Conservation (phyloP, 2,797 vertebrate genomes). For the Chlorospingus semifuscus region DNA sequence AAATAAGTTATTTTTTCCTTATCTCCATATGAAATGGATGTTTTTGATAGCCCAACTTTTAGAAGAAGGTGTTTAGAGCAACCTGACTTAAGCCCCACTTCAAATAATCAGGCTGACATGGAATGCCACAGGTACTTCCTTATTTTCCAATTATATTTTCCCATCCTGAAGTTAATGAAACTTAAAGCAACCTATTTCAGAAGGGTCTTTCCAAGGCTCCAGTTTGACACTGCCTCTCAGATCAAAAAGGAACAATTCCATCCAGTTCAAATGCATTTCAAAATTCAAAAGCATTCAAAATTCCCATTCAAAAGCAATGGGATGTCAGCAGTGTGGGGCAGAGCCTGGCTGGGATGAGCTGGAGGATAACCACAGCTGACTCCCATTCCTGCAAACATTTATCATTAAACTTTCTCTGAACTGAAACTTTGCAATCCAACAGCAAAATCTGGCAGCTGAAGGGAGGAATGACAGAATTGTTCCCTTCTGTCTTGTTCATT, state of each 20-base stretch:
- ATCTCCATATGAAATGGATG: background rate
- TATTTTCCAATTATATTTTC: background rate
- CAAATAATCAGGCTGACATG: background rate
- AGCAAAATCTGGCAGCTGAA: constrained; percentile 19
- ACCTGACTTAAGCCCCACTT: background rate
- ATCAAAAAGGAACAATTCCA: constrained; percentile 1
- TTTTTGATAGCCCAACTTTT: background rate
- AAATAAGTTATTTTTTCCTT: background rate
- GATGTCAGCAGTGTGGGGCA: background rate
- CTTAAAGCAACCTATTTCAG: background rate
- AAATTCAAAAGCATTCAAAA: no score
- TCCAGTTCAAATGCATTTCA: background rate
- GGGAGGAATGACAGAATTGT: background rate
- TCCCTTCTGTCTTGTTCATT: background rate
- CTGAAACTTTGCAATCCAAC: constrained; percentile 32
- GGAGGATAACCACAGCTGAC: constrained; percentile 7
- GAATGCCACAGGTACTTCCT: background rate
- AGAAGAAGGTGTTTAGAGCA: background rate
- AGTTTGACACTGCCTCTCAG: background rate
- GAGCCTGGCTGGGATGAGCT: background rate
- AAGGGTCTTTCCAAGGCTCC: background rate
- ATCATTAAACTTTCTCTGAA: constrained; percentile 28
- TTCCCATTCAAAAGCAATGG: background rate
- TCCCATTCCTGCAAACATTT: constrained; percentile 13
- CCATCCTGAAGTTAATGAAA: background rate